Evolutionary conservation across 2,113 vertebrate species (phyloP).

Genomic region (Triplophysa tibetana): DNA sequence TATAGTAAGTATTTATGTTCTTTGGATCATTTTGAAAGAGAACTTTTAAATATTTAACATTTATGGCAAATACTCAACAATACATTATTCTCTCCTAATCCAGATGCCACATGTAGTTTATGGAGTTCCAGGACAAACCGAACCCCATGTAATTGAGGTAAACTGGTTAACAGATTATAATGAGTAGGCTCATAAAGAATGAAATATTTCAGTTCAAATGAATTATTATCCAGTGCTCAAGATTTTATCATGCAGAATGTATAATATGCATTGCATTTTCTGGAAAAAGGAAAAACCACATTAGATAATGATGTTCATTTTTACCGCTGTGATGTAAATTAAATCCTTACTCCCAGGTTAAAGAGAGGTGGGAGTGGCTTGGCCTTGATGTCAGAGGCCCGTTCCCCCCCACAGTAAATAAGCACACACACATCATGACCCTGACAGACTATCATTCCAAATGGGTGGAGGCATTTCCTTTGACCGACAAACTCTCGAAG

Average conservation of each 20-base stretch:
- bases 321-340: background rate
- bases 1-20: slow-evolving; percentile 40
- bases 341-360: slow-evolving; percentile 30
- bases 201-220: background rate
- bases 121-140: slow-evolving; percentile 36
- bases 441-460: slow-evolving; percentile 47
- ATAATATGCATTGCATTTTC: no score
- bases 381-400: slow-evolving; percentile 47
- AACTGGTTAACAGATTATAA: background rate
- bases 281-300: no score
- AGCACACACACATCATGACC: slow-evolving; percentile 43
- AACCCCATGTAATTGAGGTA: slow-evolving; percentile 42
- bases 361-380: slow-evolving; percentile 49
- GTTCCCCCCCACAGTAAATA: slow-evolving; percentile 20
- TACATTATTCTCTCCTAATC: background rate
- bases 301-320: background rate
- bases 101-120: slow-evolving; percentile 39
- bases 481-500: slow-evolving; percentile 16
- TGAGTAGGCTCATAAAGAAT: no score
- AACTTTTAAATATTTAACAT: no score
- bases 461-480: slow-evolving; percentile 50
- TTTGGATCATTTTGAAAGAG: background rate
- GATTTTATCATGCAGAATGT: no score
- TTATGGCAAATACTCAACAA: background rate
- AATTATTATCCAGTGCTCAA: no score